Conservation (phyloP, 2,797 vertebrate species). For the Paguma larvata region DNA sequence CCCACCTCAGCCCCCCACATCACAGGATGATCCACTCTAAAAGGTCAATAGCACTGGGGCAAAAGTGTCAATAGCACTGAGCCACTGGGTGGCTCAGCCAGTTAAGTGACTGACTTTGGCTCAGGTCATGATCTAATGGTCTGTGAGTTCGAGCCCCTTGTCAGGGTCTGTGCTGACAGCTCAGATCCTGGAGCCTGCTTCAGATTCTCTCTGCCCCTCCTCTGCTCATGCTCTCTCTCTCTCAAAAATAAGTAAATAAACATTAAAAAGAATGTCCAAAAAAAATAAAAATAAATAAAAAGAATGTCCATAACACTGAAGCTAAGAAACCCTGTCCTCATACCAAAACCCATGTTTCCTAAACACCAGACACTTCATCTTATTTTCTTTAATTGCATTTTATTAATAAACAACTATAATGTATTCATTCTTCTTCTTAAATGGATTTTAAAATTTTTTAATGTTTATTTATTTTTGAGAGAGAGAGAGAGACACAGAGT, state of each 20-base stretch:
- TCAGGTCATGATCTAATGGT: no score
- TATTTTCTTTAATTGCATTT: background rate
- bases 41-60: background rate
- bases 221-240: no score
- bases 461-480: no score
- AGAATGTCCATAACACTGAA: background rate
- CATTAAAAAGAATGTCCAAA: no score
- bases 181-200: no score
- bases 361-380: background rate
- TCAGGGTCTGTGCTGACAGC: no score
- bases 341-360: background rate
- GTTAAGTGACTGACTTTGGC: no score
- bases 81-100: no score
- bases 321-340: background rate
- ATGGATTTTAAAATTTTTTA: background rate
- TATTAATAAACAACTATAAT: background rate
- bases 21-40: background rate
- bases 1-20: background rate
- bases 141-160: fast-evolving
- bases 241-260: no score
- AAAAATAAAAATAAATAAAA: no score
- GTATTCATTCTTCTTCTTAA: slow-evolving; percentile 28
- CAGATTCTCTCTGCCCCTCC: no score
- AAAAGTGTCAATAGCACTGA: background rate
- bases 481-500: no score